Evolutionary conservation across 1,140 invertebrate species (phyloP).

Genomic region (Bilobella aurantiaca): DNA sequence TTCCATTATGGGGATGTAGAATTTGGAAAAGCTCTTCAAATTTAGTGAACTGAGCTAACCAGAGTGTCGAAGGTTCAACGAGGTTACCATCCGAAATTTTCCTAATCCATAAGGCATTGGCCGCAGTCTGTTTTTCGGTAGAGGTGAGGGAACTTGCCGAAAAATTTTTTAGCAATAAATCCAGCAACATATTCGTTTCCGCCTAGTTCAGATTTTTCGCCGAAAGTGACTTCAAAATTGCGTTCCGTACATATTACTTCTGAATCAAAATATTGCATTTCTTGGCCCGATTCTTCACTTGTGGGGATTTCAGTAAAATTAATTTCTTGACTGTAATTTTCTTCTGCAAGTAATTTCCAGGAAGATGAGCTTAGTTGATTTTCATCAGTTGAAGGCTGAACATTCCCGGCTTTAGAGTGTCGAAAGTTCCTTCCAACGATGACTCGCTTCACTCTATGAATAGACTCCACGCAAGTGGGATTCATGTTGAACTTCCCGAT

Average conservation of each 20-base stretch:
- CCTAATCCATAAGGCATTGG: neutral
- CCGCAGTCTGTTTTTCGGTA: neutral
- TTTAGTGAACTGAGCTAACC: neutral
- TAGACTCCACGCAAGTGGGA: neutral
- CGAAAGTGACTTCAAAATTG: neutral
- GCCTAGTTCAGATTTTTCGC: neutral
- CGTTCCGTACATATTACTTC: neutral
- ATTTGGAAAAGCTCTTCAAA: neutral
- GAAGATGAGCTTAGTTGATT: neutral
- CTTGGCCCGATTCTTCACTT: neutral
- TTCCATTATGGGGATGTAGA: neutral
- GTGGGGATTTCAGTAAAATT: neutral
- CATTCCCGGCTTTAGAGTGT: neutral
- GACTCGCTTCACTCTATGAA: neutral
- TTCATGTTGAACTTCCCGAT: neutral
- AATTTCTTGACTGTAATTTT: neutral
- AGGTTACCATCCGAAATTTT: neutral
- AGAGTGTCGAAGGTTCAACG: neutral
- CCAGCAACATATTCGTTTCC: slow-evolving; percentile 8
- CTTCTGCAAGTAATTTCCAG: too few relatives aligned
- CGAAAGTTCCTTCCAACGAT: neutral
- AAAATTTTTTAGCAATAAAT: slow-evolving; percentile 10
- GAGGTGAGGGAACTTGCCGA: neutral
- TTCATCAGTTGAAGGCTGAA: neutral
- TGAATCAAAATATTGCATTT: neutral